Conservation (phyloP, 2,888 invertebrate genomes). For the Gortyna flavago region DNA sequence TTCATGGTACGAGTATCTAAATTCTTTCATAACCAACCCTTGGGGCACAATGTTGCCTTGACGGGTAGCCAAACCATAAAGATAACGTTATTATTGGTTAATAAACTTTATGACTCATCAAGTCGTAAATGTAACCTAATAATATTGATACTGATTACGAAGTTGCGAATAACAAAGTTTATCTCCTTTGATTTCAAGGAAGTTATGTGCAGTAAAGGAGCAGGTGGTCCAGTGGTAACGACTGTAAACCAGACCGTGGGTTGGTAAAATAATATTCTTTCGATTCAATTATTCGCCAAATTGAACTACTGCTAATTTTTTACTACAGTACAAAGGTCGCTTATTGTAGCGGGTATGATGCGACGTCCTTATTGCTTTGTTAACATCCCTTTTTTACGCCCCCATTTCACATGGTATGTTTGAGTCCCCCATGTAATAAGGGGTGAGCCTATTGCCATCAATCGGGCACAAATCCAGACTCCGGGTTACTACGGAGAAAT, state of each 20-base stretch:
- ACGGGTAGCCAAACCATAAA: conserved; percentile 4
- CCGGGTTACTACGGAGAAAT: background rate
- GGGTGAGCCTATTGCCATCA: background rate
- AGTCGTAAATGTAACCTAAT: conserved; percentile 20
- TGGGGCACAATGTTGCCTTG: background rate
- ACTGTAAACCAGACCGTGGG: background rate
- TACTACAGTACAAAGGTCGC: background rate
- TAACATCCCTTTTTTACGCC: background rate
- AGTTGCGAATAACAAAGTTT: conserved; percentile 1
- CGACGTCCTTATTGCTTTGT: background rate
- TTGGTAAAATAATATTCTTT: no score
- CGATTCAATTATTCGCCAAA: no score
- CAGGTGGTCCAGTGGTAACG: background rate
- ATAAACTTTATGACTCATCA: conserved; percentile 34
- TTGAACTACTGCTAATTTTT: background rate
- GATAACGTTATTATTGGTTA: conserved; percentile 22
- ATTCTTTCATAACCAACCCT: conserved; percentile 5
- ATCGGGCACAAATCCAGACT: background rate
- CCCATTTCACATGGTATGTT: background rate
- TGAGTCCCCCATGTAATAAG: background rate
- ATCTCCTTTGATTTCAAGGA: background rate
- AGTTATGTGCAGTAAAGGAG: background rate
- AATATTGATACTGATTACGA: conserved; percentile 22
- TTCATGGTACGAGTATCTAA: background rate
- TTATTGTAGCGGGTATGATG: background rate